Evolutionary conservation across 1,140 invertebrate species (phyloP), one percentile per base, ranked within the genome.

Genomic region (Panagrolaimus sp.): DNA sequence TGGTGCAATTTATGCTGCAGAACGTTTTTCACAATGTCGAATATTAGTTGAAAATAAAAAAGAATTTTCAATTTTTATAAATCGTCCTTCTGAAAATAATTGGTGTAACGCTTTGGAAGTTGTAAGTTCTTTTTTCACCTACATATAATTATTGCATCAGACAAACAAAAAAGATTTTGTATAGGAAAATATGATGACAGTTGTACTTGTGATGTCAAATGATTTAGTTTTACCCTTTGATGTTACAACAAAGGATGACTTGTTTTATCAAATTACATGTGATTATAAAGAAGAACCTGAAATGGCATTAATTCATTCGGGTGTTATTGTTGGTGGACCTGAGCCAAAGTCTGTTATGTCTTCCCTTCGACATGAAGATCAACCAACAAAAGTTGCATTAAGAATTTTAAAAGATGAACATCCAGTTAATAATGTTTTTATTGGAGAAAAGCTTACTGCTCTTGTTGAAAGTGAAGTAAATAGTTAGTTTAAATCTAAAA

Each of bases 361-460:
- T 21, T 26, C 47, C 15, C 28, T 67, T 17, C 43, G 69, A 0
- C 70, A 17, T 6, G 71, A 65, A 15, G 63, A 68, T 43, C 26
- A 48, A n/a, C 38, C 64, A 15, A 65, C 69, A n/a, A 44, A 68
- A 47, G 79, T 78, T 2, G 32, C 47, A 44, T 32, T 78, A 26
- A 71, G 67, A 69, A 80, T 78, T 26, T 43, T 81, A 44, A 77
- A 69, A 43, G 67, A 80, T 65, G 68, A 68, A 5, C 63, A 63
- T 1, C 70, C 78, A 17, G 79, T 78, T 12, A 77, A 48, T 38
- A 81, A 78, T 62, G 77, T 78, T 26, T 81, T 67, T 66, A 80
- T 78, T 24, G 77, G 77, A n/a, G 77, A 78, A 63, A 67, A 75
- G 43, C 69, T 78, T 24, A 79, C 71, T 21, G 78, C 78, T n/a